Conservation (phyloP, 2,888 invertebrate species). For the Pammene aurita region DNA sequence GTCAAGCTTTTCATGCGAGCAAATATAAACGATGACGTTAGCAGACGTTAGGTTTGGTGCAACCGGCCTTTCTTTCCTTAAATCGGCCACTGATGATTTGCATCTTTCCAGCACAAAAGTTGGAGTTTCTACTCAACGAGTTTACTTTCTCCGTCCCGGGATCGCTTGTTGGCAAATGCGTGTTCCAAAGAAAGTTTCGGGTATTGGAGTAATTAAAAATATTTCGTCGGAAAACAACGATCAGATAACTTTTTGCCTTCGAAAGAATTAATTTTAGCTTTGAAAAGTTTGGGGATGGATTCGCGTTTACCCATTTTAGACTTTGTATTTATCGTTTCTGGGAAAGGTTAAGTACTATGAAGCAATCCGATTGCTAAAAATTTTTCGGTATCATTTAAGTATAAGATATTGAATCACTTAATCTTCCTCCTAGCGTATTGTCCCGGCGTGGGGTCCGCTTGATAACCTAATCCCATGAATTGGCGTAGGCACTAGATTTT, state of each 20-base stretch:
- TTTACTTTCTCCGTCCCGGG: conserved; percentile 13
- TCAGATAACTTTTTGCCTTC: conserved; percentile 29
- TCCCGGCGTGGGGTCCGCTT: too few species aligned
- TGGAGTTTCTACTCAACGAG: conserved; percentile 8
- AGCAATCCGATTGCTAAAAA: background rate
- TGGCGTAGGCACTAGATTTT: too few species aligned
- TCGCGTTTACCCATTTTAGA: background rate
- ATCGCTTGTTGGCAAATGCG: conserved; percentile 28
- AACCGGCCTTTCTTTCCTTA: conserved; percentile 12
- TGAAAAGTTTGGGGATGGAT: conserved; percentile 12
- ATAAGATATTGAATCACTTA: background rate
- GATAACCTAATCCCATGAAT: too few species aligned
- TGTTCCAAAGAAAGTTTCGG: conserved; percentile 28
- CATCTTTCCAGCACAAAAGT: conserved; percentile 28
- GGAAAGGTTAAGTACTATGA: background rate
- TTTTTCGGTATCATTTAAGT: background rate
- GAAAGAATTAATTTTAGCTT: conserved; percentile 30
- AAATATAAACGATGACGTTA: too few species aligned
- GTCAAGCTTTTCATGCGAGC: too few species aligned
- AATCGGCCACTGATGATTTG: conserved; percentile 25
- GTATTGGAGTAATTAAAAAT: conserved; percentile 35
- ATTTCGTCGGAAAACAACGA: conserved; percentile 26
- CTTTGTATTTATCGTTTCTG: background rate
- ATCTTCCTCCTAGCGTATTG: too few species aligned
- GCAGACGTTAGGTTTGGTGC: too few species aligned